phyloP scores from a whole-genome alignment of 2,888 invertebrate species.

The Hoplodrina blanda region DNA sequence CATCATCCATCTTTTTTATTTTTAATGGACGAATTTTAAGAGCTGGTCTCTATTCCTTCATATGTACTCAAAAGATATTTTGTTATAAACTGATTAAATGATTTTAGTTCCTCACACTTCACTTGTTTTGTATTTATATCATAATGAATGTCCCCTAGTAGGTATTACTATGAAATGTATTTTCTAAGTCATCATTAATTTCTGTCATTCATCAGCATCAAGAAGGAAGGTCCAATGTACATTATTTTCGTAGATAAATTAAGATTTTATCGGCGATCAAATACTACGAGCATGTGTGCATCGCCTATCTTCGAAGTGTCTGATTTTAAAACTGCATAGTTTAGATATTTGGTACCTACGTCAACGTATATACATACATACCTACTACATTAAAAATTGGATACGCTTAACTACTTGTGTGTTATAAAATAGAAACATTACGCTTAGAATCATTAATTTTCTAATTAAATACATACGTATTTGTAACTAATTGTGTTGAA shows the following conservation, averaged over 20 bases:
- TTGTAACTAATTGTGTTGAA: slow-evolving; percentile 87
- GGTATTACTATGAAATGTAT: slow-evolving; percentile 75
- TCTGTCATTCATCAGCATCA: slow-evolving; percentile 70
- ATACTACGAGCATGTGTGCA: slow-evolving; percentile 69
- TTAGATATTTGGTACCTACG: slow-evolving; percentile 69
- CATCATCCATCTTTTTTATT: slow-evolving; percentile 77
- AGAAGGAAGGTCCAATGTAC: slow-evolving; percentile 74
- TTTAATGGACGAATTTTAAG: slow-evolving; percentile 78
- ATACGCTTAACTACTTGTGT: slow-evolving; percentile 88
- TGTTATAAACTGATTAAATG: slow-evolving; percentile 71
- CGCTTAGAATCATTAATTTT: slow-evolving; percentile 88
- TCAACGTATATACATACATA: slow-evolving; percentile 72
- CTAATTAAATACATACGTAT: slow-evolving; percentile 81
- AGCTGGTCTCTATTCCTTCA: slow-evolving; percentile 88
- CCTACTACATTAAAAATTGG: slow-evolving; percentile 74
- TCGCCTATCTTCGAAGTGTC: slow-evolving; percentile 80
- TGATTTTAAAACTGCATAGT: slow-evolving; percentile 72
- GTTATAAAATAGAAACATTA: slow-evolving; percentile 87
- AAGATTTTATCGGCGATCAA: slow-evolving; percentile 81
- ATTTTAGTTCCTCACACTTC: slow-evolving; percentile 77
- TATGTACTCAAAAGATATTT: slow-evolving; percentile 87
- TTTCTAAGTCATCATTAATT: slow-evolving; percentile 63
- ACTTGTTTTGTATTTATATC: slow-evolving; percentile 72
- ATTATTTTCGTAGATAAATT: slow-evolving; percentile 86
- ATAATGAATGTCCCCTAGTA: slow-evolving; percentile 66